Conservation (phyloP, 2,113 vertebrate genomes). For the Bucco capensis region DNA sequence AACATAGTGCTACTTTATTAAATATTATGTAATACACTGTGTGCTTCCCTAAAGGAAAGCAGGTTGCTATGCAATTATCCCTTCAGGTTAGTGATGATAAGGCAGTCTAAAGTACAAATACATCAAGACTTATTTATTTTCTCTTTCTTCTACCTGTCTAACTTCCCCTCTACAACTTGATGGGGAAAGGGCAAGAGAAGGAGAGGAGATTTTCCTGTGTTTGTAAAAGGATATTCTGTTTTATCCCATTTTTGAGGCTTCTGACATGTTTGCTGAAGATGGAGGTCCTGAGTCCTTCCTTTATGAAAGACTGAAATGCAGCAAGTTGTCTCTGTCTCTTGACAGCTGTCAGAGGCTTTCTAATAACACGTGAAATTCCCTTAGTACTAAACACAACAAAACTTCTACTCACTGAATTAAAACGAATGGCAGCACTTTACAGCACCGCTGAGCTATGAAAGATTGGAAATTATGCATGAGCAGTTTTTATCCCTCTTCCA, state of each 20-base stretch:
- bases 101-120: neutral
- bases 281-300: neutral
- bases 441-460: neutral
- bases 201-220: neutral
- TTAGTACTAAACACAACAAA: conserved; percentile 5
- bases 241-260: neutral
- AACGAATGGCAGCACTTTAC: neutral
- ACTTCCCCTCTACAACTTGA: neutral
- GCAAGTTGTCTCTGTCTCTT: neutral
- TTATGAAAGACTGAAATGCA: conserved; percentile 12
- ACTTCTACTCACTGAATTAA: conserved; percentile 15
- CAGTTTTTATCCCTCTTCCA: neutral
- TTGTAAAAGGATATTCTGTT: neutral
- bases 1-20: neutral
- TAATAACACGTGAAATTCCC: conserved; percentile 16
- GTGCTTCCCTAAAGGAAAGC: neutral
- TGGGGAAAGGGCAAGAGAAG: neutral
- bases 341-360: conserved; percentile 1
- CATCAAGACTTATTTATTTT: neutral
- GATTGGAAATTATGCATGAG: conserved; percentile 22
- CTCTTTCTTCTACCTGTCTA: neutral
- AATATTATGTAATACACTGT: neutral
- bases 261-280: conserved; percentile 6
- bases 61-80: neutral
- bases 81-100: neutral